Evolutionary conservation across 2,113 vertebrate species (phyloP).

Genomic region (Sapajus apella): DNA sequence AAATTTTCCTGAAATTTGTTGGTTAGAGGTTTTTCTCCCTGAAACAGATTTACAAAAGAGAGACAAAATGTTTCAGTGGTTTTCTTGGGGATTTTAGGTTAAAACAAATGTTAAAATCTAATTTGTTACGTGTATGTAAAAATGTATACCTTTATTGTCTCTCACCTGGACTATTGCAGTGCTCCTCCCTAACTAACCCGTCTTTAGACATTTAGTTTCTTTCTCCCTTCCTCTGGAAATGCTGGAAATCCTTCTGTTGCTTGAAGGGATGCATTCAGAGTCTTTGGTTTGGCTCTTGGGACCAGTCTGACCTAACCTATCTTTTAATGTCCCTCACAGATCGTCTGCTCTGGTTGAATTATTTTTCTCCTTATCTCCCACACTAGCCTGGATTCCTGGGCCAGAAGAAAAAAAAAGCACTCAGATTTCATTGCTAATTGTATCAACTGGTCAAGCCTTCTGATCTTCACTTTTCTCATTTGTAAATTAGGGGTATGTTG

Average conservation of each 20-base stretch:
- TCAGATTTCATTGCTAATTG: not conserved
- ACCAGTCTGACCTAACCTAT: not conserved
- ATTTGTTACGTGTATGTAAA: not conserved
- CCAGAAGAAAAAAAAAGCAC: not conserved
- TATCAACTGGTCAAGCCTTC: not conserved
- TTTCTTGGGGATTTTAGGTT: constrained; percentile 23
- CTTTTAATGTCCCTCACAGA: not conserved
- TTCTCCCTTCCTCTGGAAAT: not conserved
- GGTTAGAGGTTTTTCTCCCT: not conserved
- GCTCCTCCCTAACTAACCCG: not conserved
- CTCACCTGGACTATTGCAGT: not conserved
- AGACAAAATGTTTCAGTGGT: not conserved
- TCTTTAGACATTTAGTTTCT: not conserved
- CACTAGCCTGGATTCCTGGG: not conserved
- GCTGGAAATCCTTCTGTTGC: not conserved
- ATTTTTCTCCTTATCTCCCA: not conserved
- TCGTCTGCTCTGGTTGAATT: not conserved
- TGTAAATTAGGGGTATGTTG: not conserved
- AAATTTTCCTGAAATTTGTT: not conserved
- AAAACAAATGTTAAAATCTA: not conserved
- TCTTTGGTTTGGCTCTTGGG: not conserved
- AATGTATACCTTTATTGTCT: not conserved
- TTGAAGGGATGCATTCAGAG: not conserved
- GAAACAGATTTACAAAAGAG: not conserved
- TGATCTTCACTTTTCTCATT: not conserved